Percentiles rank a stretch among this genome's conserved stretches.
Conservation (phyloP, 2,888 invertebrate genomes). For the Mimas tiliae region DNA sequence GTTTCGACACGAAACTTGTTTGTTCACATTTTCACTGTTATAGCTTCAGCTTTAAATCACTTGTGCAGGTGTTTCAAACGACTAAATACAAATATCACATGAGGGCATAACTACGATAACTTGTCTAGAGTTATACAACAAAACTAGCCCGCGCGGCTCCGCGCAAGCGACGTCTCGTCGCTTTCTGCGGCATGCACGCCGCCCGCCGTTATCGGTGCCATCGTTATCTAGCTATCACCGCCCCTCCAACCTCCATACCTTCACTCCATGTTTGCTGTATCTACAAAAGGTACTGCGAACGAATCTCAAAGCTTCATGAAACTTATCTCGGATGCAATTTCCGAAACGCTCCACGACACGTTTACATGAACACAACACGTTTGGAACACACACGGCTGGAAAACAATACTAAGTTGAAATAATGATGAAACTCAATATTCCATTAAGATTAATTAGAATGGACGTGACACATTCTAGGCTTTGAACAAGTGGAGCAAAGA, state of each 20-base stretch:
- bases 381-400: neutral
- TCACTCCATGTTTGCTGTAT: slow-evolving; percentile 51
- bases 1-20: neutral
- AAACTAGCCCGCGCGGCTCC: slow-evolving; percentile 29
- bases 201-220: slow-evolving; percentile 65
- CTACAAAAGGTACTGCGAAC: slow-evolving; percentile 46
- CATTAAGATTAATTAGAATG: slow-evolving; percentile 49
- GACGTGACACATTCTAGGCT: slow-evolving; percentile 51
- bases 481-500: slow-evolving; percentile 56
- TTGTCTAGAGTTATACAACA: slow-evolving; percentile 2
- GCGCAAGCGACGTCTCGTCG: slow-evolving; percentile 41
- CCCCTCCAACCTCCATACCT: slow-evolving; percentile 59
- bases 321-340: neutral
- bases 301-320: slow-evolving; percentile 32
- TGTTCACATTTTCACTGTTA: slow-evolving; percentile 7
- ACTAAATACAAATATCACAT: neutral
- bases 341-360: neutral
- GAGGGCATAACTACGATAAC: neutral
- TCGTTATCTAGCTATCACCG: slow-evolving; percentile 74
- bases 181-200: slow-evolving; percentile 56
- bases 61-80: too few relatives aligned
- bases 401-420: slow-evolving; percentile 21
- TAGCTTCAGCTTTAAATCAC: neutral
- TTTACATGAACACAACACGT: slow-evolving; percentile 6
- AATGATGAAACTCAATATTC: slow-evolving; percentile 36